Percentiles rank a stretch among this genome's conserved stretches.
phyloP scores from a whole-genome alignment of 1,140 invertebrate genomes.

The Delia radicum region DNA sequence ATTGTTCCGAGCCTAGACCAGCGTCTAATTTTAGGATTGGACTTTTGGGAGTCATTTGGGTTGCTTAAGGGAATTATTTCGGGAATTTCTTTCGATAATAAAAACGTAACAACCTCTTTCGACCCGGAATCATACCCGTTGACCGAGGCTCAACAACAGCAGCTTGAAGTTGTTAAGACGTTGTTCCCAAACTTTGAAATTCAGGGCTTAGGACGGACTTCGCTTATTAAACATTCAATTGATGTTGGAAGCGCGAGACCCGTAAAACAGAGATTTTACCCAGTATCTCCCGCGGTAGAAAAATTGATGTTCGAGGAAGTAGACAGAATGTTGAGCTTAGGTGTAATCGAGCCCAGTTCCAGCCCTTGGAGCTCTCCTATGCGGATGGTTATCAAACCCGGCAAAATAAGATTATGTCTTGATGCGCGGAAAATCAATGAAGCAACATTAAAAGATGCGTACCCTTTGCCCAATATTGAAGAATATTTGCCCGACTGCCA shows the following conservation, averaged over 20 bases:
- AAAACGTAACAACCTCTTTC: no score
- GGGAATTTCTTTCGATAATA: not conserved
- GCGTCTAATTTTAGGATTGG: not conserved
- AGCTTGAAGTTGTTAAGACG: not conserved
- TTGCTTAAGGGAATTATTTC: not conserved
- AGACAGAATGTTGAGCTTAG: slow-evolving; percentile 37
- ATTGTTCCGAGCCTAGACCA: not conserved
- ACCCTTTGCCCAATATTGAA: slow-evolving; percentile 35
- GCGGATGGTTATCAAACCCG: slow-evolving; percentile 39
- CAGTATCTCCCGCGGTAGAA: slow-evolving; percentile 32
- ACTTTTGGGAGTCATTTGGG: slow-evolving; percentile 12
- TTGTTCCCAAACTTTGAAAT: slow-evolving; percentile 9
- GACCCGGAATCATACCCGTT: not conserved
- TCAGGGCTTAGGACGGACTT: slow-evolving; percentile 10
- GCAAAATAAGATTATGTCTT: slow-evolving; percentile 40
- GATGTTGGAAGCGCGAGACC: slow-evolving; percentile 23
- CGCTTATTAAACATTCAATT: not conserved
- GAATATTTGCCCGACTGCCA: slow-evolving; percentile 30
- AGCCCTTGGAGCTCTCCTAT: slow-evolving; percentile 28
- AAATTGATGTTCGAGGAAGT: slow-evolving; percentile 31
- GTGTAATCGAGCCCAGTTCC: slow-evolving; percentile 29
- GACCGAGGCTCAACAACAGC: not conserved
- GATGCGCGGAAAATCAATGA: slow-evolving; percentile 43
- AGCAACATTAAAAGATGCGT: slow-evolving; percentile 26
- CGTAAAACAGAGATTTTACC: slow-evolving; percentile 35